These are phyloP conservation scores for Ecdyonurus torrentis DNA, from an alignment of 2,888 invertebrate species.

Conservation along the genomic window DNA sequence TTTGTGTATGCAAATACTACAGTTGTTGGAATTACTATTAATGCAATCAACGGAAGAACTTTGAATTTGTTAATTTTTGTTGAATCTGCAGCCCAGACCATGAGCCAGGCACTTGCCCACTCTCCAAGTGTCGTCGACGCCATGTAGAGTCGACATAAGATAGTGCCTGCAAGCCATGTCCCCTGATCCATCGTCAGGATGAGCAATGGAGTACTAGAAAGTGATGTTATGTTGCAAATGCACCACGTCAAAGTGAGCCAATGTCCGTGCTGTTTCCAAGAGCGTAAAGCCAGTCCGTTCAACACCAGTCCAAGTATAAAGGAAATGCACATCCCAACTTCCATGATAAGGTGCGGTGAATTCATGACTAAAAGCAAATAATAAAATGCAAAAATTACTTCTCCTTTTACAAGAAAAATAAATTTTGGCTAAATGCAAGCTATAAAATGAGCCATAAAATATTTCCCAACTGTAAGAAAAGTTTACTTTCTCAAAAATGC, in stretches of 20 bases:
- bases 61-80: not conserved
- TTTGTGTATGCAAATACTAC: not conserved
- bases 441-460: too few species aligned
- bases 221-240: not conserved
- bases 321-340: not conserved
- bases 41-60: not conserved
- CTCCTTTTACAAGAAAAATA: too few species aligned
- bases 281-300: not conserved
- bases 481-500: too few species aligned
- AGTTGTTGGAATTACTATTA: not conserved
- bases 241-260: not conserved
- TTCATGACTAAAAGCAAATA: too few species aligned
- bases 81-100: not conserved
- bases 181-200: not conserved
- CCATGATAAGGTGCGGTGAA: not conserved
- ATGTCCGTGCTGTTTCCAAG: not conserved
- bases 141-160: not conserved
- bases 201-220: not conserved
- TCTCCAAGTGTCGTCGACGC: not conserved
- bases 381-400: too few species aligned
- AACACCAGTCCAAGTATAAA: not conserved
- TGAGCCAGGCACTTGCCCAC: not conserved
- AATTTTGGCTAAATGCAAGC: too few species aligned
- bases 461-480: too few species aligned
- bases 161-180: not conserved